Evolutionary conservation across 2,797 vertebrate genomes (phyloP).

Genomic region (Ctenopoma multispine): DNA sequence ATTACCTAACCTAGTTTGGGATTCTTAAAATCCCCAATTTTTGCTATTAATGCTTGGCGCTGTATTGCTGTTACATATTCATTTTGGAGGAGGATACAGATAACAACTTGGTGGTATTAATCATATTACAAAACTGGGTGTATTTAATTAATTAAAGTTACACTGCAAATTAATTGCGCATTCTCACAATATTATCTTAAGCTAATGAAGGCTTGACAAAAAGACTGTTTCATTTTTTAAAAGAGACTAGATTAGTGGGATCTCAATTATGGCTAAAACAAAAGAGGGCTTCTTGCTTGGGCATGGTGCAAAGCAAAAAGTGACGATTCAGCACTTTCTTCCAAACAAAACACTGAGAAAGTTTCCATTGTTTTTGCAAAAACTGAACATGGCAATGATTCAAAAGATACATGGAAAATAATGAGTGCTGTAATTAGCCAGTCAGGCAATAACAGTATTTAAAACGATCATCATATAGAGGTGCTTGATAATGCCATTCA

Average conservation of each 20-base stretch:
- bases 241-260: constrained; percentile 85
- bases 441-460: constrained; percentile 77
- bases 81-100: constrained; percentile 90
- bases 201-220: constrained; percentile 86
- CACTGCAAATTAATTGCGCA: constrained; percentile 86
- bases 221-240: constrained; percentile 81
- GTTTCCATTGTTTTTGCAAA: constrained; percentile 87
- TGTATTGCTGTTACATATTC: constrained; percentile 88
- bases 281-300: constrained; percentile 82
- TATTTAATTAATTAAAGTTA: constrained; percentile 88
- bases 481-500: constrained; percentile 76
- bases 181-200: constrained; percentile 87
- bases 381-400: constrained; percentile 89
- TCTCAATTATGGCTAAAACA: constrained; percentile 90
- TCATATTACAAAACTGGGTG: constrained; percentile 88
- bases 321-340: constrained; percentile 85
- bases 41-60: constrained; percentile 85
- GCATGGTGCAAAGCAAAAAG: constrained; percentile 79
- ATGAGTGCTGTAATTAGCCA: constrained; percentile 86
- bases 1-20: constrained; percentile 88
- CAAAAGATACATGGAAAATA: constrained; percentile 88
- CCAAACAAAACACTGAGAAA: constrained; percentile 85
- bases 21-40: constrained; percentile 79
- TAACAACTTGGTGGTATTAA: constrained; percentile 92
- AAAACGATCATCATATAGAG: constrained; percentile 78